Evolutionary conservation across 2,888 invertebrate genomes (phyloP).

Genomic region (Tortrix viridana): DNA sequence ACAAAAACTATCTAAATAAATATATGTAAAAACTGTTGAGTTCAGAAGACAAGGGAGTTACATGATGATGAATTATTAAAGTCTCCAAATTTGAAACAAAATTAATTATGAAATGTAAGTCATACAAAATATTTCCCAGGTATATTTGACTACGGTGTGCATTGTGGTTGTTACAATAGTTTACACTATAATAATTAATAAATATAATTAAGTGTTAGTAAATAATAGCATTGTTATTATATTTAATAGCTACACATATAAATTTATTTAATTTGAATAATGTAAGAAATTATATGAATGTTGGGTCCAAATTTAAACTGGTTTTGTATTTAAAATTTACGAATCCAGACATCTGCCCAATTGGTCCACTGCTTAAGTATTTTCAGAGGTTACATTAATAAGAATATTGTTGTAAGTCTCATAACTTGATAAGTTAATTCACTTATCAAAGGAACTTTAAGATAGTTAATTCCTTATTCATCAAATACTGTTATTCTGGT

Average conservation of each 20-base stretch:
- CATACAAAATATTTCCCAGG: conserved; percentile 11
- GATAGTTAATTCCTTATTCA: no score
- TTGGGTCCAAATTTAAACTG: not conserved
- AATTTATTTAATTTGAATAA: not conserved
- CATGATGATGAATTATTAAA: conserved; percentile 12
- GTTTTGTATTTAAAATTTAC: not conserved
- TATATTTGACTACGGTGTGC: conserved; percentile 35
- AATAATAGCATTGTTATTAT: conserved; percentile 18
- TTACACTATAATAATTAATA: conserved; percentile 29
- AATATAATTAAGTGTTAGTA: conserved; percentile 13
- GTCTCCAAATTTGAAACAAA: conserved; percentile 12
- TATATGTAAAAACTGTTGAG: conserved; percentile 8
- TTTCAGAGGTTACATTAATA: no score
- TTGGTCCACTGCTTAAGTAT: no score
- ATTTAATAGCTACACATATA: not conserved
- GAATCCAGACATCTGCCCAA: no score
- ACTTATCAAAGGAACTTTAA: no score
- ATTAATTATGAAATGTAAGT: conserved; percentile 24
- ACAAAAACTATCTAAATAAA: conserved; percentile 22
- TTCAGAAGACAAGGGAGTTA: conserved; percentile 5
- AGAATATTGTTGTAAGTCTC: no score
- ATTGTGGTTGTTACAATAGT: conserved; percentile 35
- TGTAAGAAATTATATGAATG: not conserved
- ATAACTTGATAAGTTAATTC: no score
- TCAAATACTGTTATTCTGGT: no score